These are phyloP conservation scores for Lerema accius DNA, from an alignment of 1,140 invertebrate genomes.

Conservation along the genomic window DNA sequence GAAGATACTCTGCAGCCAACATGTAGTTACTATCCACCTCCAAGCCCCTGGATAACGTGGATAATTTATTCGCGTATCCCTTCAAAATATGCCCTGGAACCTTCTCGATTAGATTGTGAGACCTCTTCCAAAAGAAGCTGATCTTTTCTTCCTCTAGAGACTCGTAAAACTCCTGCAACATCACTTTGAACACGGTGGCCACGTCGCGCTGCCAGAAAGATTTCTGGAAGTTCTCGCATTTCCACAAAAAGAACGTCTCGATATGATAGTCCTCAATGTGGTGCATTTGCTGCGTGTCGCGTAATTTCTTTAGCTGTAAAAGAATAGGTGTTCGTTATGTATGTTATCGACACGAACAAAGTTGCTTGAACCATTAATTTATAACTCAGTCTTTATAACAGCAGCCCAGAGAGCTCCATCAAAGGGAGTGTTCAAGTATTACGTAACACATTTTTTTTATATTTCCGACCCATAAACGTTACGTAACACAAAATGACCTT, in stretches of 20 bases:
- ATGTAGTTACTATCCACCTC: constrained; percentile 43
- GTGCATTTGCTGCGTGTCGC: constrained; percentile 53
- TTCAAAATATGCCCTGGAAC: constrained; percentile 34
- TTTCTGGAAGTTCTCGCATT: constrained; percentile 23
- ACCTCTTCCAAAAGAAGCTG: constrained; percentile 63
- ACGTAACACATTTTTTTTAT: no score
- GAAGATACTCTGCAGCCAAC: constrained; percentile 49
- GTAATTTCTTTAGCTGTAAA: constrained; percentile 62
- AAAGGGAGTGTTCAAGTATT: no score
- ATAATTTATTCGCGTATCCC: constrained; percentile 42
- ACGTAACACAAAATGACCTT: no score
- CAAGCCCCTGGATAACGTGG: constrained; percentile 30
- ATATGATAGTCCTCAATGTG: constrained; percentile 65
- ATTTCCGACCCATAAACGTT: no score
- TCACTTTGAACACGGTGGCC: constrained; percentile 48
- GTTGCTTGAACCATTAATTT: no score
- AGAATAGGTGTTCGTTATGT: constrained; percentile 4
- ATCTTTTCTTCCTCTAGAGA: constrained; percentile 44
- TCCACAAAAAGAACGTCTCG: constrained; percentile 67
- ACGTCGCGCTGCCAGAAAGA: constrained; percentile 34
- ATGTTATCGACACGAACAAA: background rate
- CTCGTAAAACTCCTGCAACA: constrained; percentile 48
- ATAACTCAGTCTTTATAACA: no score
- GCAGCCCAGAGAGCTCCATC: no score
- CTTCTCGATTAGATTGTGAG: constrained; percentile 51